A percentile compares a stretch with the other conserved stretches of the same genome.
Conservation (phyloP, 1,140 invertebrate species). For the Euschistus heros region DNA sequence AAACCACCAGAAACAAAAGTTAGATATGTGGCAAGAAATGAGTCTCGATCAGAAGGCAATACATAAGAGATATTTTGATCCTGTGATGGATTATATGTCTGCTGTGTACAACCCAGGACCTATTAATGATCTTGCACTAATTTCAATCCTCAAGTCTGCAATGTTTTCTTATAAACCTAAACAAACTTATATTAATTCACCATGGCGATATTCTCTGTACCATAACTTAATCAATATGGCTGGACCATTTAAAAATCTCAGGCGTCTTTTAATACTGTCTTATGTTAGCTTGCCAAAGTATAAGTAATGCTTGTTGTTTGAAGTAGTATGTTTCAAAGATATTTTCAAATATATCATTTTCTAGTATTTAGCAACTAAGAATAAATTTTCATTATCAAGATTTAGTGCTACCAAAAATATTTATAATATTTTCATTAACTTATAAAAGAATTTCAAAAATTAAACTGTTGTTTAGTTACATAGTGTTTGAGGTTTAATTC, state of each 20-base stretch:
- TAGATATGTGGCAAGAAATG: neutral
- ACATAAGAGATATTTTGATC: neutral
- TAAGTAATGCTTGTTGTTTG: neutral
- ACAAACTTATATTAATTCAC: neutral
- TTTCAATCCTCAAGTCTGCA: neutral
- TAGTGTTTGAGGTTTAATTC: too few species aligned
- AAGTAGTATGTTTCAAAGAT: neutral
- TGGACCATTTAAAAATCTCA: neutral
- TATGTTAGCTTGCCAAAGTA: neutral
- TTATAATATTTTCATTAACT: too few species aligned
- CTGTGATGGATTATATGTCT: neutral
- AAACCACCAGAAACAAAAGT: neutral
- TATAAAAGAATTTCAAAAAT: too few species aligned
- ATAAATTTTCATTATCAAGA: too few species aligned
- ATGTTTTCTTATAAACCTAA: neutral
- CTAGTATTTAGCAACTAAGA: neutral
- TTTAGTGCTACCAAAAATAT: too few species aligned
- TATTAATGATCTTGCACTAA: neutral
- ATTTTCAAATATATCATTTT: neutral
- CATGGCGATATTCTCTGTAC: slow-evolving; percentile 1
- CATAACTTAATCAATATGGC: neutral
- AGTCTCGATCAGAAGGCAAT: neutral
- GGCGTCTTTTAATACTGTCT: neutral
- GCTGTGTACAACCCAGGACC: neutral
- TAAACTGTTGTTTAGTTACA: too few species aligned